These are phyloP conservation scores for Agrilus planipennis DNA, from an alignment of 1,140 invertebrate species.

Conservation along the genomic window DNA sequence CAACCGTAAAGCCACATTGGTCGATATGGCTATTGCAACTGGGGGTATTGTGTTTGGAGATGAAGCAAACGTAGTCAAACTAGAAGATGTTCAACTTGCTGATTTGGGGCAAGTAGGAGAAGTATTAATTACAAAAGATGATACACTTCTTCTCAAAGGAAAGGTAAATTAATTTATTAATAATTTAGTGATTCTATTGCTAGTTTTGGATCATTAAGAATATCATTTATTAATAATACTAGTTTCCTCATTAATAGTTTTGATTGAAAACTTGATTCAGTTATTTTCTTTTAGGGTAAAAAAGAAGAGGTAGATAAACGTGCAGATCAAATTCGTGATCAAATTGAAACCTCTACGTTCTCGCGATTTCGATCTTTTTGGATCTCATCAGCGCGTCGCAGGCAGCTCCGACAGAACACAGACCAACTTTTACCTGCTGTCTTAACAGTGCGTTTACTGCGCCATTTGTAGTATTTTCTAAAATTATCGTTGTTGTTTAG, in stretches of 20 bases:
- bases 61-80: constrained; percentile 89
- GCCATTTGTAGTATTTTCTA: no score
- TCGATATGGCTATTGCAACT: constrained; percentile 95
- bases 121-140: constrained; percentile 96
- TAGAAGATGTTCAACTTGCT: constrained; percentile 85
- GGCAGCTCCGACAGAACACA: no score
- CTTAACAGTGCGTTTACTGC: no score
- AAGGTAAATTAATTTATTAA: constrained; percentile 35
- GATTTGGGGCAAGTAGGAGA: constrained; percentile 93
- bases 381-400: no score
- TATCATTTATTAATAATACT: neutral
- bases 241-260: neutral
- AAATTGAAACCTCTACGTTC: constrained; percentile 90
- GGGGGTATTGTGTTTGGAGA: constrained; percentile 97
- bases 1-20: constrained; percentile 92
- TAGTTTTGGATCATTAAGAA: constrained; percentile 1
- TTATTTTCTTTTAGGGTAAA: constrained; percentile 47
- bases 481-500: no score
- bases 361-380: no score
- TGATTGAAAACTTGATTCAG: neutral
- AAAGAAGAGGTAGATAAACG: constrained; percentile 79
- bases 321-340: constrained; percentile 86
- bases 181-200: constrained; percentile 7
- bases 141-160: constrained; percentile 84
- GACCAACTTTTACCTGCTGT: no score